Evolutionary conservation across 2,888 invertebrate species (phyloP).

Genomic region (Pegoplata infirma): DNA sequence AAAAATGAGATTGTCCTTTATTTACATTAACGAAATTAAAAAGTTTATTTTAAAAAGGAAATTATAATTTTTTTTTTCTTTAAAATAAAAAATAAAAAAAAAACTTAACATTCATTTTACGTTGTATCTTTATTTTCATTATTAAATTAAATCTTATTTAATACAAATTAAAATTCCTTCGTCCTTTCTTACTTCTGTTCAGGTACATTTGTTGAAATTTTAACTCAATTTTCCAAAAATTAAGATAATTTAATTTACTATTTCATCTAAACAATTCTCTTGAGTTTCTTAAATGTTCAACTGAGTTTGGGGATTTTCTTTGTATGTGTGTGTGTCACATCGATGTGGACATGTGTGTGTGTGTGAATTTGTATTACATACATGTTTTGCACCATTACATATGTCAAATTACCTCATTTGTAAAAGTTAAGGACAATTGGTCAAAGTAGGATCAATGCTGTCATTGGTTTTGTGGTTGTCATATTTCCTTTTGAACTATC

Average conservation of each 20-base stretch:
- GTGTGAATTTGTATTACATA: conserved; percentile 8
- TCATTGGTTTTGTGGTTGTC: conserved; percentile 57
- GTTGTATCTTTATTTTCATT: neutral
- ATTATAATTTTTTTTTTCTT: neutral
- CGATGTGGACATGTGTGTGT: neutral
- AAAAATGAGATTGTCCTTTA: neutral
- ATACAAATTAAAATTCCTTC: conserved; percentile 8
- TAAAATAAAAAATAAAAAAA: neutral
- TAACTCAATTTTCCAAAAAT: conserved; percentile 13
- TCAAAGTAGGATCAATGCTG: conserved; percentile 51
- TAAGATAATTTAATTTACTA: conserved; percentile 35
- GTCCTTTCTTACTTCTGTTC: neutral
- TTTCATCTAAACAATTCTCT: conserved; percentile 4
- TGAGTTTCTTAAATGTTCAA: neutral
- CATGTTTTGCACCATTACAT: conserved; percentile 45
- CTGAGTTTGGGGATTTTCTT: neutral
- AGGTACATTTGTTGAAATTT: neutral
- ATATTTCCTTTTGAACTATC: conserved; percentile 50
- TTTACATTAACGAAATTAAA: conserved; percentile 42
- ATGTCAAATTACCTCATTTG: conserved; percentile 58
- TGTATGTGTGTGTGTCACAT: neutral
- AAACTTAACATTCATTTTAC: neutral
- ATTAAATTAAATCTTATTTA: conserved; percentile 22
- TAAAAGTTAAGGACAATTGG: conserved; percentile 53
- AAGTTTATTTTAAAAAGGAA: neutral